Conservation (phyloP, 2,113 vertebrate genomes). For the Perca fluviatilis region DNA sequence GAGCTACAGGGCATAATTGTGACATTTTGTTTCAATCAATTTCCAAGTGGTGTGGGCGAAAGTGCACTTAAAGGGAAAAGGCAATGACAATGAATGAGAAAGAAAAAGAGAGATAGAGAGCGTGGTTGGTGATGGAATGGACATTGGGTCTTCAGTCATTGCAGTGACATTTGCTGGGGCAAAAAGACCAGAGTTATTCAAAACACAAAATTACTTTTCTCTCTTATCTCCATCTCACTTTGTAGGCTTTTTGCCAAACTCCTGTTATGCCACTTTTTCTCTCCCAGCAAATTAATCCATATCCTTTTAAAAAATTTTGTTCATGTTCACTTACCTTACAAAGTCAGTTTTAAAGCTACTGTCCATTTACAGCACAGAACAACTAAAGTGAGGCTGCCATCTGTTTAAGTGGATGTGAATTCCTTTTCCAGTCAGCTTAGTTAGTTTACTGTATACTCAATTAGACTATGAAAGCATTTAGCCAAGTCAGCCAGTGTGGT, state of each 20-base stretch:
- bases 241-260: slow-evolving; percentile 43
- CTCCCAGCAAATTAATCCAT: slow-evolving; percentile 18
- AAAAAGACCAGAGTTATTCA: slow-evolving; percentile 45
- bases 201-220: slow-evolving; percentile 56
- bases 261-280: slow-evolving; percentile 20
- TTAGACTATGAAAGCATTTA: slow-evolving; percentile 4
- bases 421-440: slow-evolving; percentile 21
- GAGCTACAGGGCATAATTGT: slow-evolving; percentile 88
- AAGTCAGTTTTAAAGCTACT: slow-evolving; percentile 16
- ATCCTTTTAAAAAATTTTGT: not conserved
- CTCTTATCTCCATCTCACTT: slow-evolving; percentile 44
- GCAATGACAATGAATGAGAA: slow-evolving; percentile 75
- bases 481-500: slow-evolving; percentile 40
- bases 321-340: slow-evolving; percentile 19
- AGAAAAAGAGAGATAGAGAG: slow-evolving; percentile 64
- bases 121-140: slow-evolving; percentile 73
- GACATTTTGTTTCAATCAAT: slow-evolving; percentile 90
- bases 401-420: slow-evolving; percentile 10
- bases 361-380: slow-evolving; percentile 9
- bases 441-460: slow-evolving; percentile 23
- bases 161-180: slow-evolving; percentile 57
- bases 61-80: slow-evolving; percentile 85
- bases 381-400: not conserved
- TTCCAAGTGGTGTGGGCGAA: slow-evolving; percentile 84
- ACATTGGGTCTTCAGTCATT: slow-evolving; percentile 70